phyloP scores from a whole-genome alignment of 2,113 vertebrate species.

The Cheirogaleus medius region DNA sequence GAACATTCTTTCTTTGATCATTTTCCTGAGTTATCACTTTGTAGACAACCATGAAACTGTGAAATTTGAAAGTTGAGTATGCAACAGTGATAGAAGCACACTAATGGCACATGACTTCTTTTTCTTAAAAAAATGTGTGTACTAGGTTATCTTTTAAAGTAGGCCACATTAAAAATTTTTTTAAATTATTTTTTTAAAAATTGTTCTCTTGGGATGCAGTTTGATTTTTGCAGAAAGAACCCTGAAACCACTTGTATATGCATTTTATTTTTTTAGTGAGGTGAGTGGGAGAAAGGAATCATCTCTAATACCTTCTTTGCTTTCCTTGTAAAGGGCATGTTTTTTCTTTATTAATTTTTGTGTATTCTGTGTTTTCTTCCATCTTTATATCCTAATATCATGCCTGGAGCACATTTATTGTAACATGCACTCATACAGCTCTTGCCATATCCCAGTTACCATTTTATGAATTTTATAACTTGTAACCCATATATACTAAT shows the following conservation, averaged over 20 bases:
- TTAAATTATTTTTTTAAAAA: neutral
- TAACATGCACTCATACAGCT: neutral
- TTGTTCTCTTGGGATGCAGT: neutral
- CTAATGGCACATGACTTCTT: neutral
- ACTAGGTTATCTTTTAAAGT: neutral
- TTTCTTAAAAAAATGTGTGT: neutral
- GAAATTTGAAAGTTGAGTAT: slow-evolving; percentile 37
- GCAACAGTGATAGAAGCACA: neutral
- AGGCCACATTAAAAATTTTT: neutral
- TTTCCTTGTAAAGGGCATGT: neutral
- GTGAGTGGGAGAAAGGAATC: accelerated
- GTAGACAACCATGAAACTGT: slow-evolving; percentile 45
- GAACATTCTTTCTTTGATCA: slow-evolving; percentile 58
- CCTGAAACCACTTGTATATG: neutral
- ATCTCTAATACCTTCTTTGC: neutral
- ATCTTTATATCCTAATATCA: neutral
- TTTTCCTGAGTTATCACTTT: slow-evolving; percentile 34
- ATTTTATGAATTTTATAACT: neutral
- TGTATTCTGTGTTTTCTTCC: neutral
- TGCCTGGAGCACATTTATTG: neutral
- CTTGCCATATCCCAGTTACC: neutral
- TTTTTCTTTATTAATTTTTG: neutral
- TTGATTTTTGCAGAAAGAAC: neutral
- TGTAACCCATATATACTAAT: neutral
- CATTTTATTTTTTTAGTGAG: neutral